Evolutionary conservation across 2,113 vertebrate species (phyloP).

Genomic region (Aviceda subcristata): DNA sequence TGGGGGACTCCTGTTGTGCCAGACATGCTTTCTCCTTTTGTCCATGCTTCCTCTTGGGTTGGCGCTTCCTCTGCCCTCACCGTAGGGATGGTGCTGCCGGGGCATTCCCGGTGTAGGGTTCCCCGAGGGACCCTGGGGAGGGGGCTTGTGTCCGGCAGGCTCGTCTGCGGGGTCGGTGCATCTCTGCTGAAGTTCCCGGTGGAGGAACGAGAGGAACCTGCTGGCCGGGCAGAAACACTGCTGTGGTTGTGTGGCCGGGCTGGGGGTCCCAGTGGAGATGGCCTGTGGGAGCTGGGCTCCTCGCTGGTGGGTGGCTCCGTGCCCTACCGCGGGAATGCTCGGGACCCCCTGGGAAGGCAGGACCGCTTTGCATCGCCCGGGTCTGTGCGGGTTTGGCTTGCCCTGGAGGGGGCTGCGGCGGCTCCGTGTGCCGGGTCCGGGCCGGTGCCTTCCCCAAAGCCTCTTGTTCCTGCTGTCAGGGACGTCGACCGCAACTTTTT

Average conservation of each 20-base stretch:
- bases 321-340: neutral
- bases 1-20: fast-evolving
- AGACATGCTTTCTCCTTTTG: fast-evolving
- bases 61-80: neutral
- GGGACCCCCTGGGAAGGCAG: neutral
- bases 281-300: fast-evolving
- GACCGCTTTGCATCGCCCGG: fast-evolving
- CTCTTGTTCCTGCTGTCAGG: neutral
- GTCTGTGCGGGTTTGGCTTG: neutral
- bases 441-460: neutral
- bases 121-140: neutral
- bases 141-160: neutral
- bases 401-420: fast-evolving
- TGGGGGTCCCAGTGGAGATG: neutral
- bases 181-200: neutral
- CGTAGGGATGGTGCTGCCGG: neutral
- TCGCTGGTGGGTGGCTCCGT: neutral
- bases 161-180: fast-evolving
- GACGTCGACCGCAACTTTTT: neutral
- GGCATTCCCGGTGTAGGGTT: fast-evolving
- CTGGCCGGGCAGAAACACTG: neutral
- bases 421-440: neutral
- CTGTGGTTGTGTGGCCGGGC: neutral
- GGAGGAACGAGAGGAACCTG: neutral
- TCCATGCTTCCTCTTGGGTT: neutral